Base-by-base conservation (phyloP, 2,797 vertebrate species). In the Squalus acanthias region DNA sequence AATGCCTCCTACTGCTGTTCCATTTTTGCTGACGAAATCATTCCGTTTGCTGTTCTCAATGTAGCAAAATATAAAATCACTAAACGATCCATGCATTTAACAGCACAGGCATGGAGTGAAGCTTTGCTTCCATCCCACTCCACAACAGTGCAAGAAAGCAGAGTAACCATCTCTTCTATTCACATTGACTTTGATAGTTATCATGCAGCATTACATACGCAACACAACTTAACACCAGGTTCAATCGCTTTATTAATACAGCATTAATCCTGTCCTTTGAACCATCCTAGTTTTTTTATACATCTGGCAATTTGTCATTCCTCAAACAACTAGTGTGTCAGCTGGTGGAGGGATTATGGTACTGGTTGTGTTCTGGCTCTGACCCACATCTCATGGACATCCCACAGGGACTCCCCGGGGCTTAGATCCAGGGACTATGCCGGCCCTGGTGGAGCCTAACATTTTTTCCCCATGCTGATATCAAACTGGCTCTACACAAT, bases 331-430 rank as follows among this genome's bases (percentile, higher is more conserved):
- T 39, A 50, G 46, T 7, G 46, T 95, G 69, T 95, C 94, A 95
- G 94, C 94, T 74, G 94, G 70, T 74, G 69, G 26, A 74, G 50
- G 94, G 94, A 95, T 95, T 95, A 95, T 70, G 67, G 93, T 72
- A 26, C n/a, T 72, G 67, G 93, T 69, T 95, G 69, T 74, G 67
- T 29, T 57, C 69, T 95, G 94, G 94, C 67, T 95, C 50, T 95
- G 94, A 95, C 94, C 94, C 94, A 95, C 29, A 57, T 74, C 94
- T 74, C 69, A 95, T n/a, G 67, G 69, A 95, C 67, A 57, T 95
- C 93, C 93, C 69, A 72, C 69, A 95, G 93, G 93, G 93, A 72
- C 69, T 33, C 26, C 93, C 69, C 3, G 29, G 69, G 26, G 94
- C 94, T 72, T 50, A 53, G 69, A 95, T 95, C 69, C 65, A 94